Evolutionary conservation across 2,113 vertebrate genomes (phyloP).

Genomic region (Pteropus alecto): DNA sequence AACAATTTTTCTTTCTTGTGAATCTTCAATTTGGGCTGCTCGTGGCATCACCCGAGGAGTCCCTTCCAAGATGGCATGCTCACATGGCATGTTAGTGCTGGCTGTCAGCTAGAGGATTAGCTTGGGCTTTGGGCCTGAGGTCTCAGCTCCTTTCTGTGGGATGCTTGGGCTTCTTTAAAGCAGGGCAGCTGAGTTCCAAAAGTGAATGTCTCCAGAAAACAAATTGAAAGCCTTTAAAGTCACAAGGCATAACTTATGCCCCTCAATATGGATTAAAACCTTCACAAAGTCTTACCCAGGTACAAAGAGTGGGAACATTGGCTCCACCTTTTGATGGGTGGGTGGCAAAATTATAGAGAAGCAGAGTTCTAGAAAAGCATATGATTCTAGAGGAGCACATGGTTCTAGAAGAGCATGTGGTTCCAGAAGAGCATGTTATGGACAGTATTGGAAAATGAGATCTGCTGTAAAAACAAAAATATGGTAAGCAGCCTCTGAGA

Average conservation of each 20-base stretch:
- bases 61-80: fast-evolving
- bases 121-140: not conserved
- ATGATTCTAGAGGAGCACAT: not conserved
- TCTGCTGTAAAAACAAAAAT: not conserved
- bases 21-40: not conserved
- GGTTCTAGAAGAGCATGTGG: not conserved
- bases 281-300: not conserved
- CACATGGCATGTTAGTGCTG: fast-evolving
- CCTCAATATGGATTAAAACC: fast-evolving
- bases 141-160: not conserved
- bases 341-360: not conserved
- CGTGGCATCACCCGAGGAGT: not conserved
- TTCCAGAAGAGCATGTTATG: not conserved
- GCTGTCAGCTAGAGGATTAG: not conserved
- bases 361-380: not conserved
- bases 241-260: not conserved
- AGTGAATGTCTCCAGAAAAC: not conserved
- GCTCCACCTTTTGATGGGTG: not conserved
- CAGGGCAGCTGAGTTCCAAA: not conserved
- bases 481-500: not conserved
- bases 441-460: not conserved
- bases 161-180: not conserved
- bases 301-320: not conserved
- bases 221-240: not conserved
- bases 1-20: not conserved